These are phyloP conservation scores for Poeciliopsis presidionis DNA, from an alignment of 2,797 vertebrate species.

Conservation along the genomic window DNA sequence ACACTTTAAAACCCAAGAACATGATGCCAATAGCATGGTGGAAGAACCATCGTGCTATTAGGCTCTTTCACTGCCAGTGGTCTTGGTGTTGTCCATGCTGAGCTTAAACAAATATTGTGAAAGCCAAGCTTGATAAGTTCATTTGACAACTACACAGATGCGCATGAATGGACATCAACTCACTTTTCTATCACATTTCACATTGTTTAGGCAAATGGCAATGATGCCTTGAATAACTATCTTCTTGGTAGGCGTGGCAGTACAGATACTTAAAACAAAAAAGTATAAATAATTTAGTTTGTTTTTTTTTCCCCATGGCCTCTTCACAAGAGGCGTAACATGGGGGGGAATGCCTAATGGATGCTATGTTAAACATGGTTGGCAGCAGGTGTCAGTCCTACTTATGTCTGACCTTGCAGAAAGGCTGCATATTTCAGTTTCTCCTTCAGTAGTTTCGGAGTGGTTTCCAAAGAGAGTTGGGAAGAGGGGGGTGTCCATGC, in stretches of 20 bases:
- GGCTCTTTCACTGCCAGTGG: neutral
- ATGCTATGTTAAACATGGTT: conserved; percentile 52
- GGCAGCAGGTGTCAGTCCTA: conserved; percentile 55
- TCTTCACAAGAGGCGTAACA: conserved; percentile 28
- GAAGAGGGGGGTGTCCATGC: conserved; percentile 38
- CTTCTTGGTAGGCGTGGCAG: conserved; percentile 14
- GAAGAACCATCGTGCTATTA: neutral
- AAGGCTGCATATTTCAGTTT: conserved; percentile 65
- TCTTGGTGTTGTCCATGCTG: neutral
- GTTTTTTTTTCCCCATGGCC: neutral
- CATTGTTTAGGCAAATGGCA: neutral
- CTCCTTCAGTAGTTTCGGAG: conserved; percentile 60
- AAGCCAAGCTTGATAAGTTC: neutral
- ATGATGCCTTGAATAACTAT: neutral
- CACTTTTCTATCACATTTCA: neutral
- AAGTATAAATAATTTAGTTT: conserved; percentile 14
- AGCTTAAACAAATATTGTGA: neutral
- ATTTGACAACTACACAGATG: neutral
- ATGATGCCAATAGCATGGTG: too few relatives aligned
- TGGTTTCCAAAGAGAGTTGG: conserved; percentile 47
- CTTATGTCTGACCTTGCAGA: conserved; percentile 55
- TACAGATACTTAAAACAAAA: conserved; percentile 11
- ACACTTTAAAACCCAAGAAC: too few relatives aligned
- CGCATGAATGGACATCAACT: neutral
- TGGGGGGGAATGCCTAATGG: neutral